phyloP scores from a whole-genome alignment of 2,797 vertebrate genomes.

The Phalloptychus januarius region DNA sequence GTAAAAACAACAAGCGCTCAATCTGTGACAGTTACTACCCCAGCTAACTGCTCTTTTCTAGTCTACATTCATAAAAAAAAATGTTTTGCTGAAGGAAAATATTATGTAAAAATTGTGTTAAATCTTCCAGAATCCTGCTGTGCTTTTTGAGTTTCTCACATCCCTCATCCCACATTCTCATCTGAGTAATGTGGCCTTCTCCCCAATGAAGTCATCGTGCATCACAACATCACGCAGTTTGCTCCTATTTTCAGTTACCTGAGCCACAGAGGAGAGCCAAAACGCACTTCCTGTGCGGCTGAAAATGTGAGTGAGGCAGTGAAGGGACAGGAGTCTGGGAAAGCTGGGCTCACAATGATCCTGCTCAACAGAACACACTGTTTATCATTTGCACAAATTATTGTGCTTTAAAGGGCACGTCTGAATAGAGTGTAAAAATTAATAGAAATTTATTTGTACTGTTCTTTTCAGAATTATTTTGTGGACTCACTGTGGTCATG shows the following conservation, averaged over 20 bases:
- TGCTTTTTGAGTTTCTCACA: slow-evolving; percentile 50
- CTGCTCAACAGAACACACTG: slow-evolving; percentile 37
- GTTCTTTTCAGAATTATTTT: not conserved
- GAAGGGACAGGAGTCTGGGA: slow-evolving; percentile 27
- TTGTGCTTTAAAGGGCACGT: slow-evolving; percentile 10
- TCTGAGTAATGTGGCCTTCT: slow-evolving; percentile 72
- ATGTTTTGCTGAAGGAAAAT: not conserved
- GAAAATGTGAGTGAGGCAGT: slow-evolving; percentile 25
- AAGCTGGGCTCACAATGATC: slow-evolving; percentile 43
- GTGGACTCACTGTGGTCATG: not conserved
- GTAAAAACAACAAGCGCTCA: not conserved
- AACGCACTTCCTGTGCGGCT: slow-evolving; percentile 66
- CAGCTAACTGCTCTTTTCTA: not conserved
- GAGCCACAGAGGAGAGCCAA: slow-evolving; percentile 64
- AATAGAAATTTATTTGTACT: not conserved
- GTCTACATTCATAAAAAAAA: not conserved
- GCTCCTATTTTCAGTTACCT: slow-evolving; percentile 82
- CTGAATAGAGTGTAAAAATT: not conserved
- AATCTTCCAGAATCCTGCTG: slow-evolving; percentile 31
- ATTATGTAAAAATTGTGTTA: slow-evolving; percentile 31
- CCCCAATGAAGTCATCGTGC: slow-evolving; percentile 75
- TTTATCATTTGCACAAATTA: slow-evolving; percentile 26
- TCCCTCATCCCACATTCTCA: slow-evolving; percentile 64
- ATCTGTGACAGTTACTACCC: not conserved
- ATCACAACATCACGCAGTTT: slow-evolving; percentile 72